Conservation (phyloP, 2,888 invertebrate genomes). For the Stenichneumon culpator region DNA sequence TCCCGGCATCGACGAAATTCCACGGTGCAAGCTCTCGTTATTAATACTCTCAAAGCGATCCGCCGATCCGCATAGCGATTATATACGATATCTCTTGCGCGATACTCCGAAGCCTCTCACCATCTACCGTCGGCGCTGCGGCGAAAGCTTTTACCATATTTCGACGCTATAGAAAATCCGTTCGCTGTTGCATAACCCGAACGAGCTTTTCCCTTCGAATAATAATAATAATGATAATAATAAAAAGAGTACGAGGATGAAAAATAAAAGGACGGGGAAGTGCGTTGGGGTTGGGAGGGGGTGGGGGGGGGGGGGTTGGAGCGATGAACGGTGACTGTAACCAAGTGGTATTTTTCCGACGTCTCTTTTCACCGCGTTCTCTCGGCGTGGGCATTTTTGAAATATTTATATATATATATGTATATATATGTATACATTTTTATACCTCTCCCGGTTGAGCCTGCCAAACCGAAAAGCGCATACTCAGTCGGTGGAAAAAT, state of each 20-base stretch:
- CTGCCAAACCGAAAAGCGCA: conserved; percentile 17
- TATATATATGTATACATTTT: background rate
- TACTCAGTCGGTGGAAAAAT: conserved; percentile 71
- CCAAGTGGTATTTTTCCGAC: conserved; percentile 7
- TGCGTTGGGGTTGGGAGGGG: conserved; percentile 46
- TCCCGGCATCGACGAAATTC: conserved; percentile 58
- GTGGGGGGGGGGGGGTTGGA: background rate
- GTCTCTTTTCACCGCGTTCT: conserved; percentile 11
- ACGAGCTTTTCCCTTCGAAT: conserved; percentile 28
- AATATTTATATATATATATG: no score
- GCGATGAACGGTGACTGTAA: conserved; percentile 10
- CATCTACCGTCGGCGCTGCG: conserved; percentile 46
- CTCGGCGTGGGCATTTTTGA: conserved; percentile 10
- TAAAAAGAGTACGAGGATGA: conserved; percentile 21
- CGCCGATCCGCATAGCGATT: conserved; percentile 58
- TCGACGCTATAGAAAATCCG: conserved; percentile 26
- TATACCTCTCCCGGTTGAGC: conserved; percentile 37
- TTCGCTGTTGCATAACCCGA: background rate
- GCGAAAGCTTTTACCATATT: conserved; percentile 52
- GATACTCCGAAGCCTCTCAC: conserved; percentile 35
- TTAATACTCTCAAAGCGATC: conserved; percentile 68
- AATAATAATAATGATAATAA: conserved; percentile 31
- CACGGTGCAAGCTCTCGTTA: conserved; percentile 63
- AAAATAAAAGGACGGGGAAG: conserved; percentile 10
- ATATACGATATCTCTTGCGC: conserved; percentile 52